Evolutionary conservation across 1,140 invertebrate genomes (phyloP), one percentile per base, ranked within the genome.

Genomic region (Hycleus cichorii): DNA sequence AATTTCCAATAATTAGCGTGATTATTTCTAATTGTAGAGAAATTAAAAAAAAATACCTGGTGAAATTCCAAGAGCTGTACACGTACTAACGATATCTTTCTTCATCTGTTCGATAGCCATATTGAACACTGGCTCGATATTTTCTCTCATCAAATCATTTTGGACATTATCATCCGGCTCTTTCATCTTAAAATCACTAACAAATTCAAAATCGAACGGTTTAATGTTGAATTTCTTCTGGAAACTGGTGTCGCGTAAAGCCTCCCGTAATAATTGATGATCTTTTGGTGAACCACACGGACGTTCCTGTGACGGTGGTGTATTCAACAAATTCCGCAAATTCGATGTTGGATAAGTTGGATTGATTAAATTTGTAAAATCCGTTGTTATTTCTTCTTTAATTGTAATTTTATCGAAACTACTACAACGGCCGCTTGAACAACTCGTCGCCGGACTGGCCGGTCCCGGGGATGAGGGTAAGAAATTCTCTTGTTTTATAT

Each of bases 61-160:
- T 70, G 90, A 88, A 73, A 94, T 93, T 68, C 87, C 88, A 60
- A 93, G 80, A 52, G 88, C 82, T 3, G 83, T 83, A 71, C 90
- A 93, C 2, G 89, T 91, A 66, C 85, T 87, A 64, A 89, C 85
- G 38, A 93, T 89, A 70, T 93, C 90, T 64, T 87, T 85, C 58
- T 89, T 86, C 54, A 90, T 83, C 69, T 93, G 88, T 65, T 93
- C 89, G 63, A 93, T 88, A 4, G 90, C 90, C 69, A 93, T 76
- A 52, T 85, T 89, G 18, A 93, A 80, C 10, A 93, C 87, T 5
- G 89, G 88, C 70, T 91, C 90, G 59, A 93, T 88, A 65, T 86
- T 83, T 63, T 87, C 85, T 27, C 82, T 78, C n/a, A 67, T 78
- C 73, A 73, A 54, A 25, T 65, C 59, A 5, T 50, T 51, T 42